Evolutionary conservation across 2,888 invertebrate genomes (phyloP), one percentile per base, ranked within the genome.

Genomic region (Philereme transversata): DNA sequence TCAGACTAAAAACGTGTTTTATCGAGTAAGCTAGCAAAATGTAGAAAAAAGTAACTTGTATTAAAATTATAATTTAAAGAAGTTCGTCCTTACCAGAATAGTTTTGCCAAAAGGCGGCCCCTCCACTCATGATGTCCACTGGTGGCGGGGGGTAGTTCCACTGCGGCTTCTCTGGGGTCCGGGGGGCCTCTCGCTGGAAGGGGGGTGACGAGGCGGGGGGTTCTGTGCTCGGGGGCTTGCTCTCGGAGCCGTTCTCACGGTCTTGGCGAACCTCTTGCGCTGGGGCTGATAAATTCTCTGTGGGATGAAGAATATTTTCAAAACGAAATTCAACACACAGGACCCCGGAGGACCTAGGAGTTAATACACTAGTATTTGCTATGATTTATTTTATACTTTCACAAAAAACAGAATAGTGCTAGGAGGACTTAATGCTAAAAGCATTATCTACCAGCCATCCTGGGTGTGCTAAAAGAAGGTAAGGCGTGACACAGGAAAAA

Each of bases 41-140:
- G n/a, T n/a, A n/a, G 22, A 22, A 22, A 22, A 22, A 22, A 22
- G 22, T 22, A 22, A 1, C 22, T 22, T 22, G 43, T 7, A 43
- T n/a, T 43, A 5, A 22, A 5, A 11, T 10, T 22, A 7, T 46
- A n/a, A n/a, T 34, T 38, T 22, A 22, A 48, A 43, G 34, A 10
- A 38, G 36, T 33, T 4, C 10, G 45, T 60, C 84, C 95, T 94
- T 84, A 97, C 97, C 97, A 81, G 97, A 97, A 90, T 97, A 97
- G 86, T 97, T 97, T 84, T 97, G 97, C 97, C 97, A 97, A 90
- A 97, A 97, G 47, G 97, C 97, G 51, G 96, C 96, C 44, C 97
- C 97, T 57, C 95, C 96, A 77, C 96, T 95, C 94, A 97, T 97
- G 84, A 97, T 95, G 89, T 97, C 97, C 22, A 92, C 90, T 11